Percentiles rank a stretch among this genome's conserved stretches.
phyloP scores from a whole-genome alignment of 2,888 invertebrate genomes.

The Plemyria rubiginata region DNA sequence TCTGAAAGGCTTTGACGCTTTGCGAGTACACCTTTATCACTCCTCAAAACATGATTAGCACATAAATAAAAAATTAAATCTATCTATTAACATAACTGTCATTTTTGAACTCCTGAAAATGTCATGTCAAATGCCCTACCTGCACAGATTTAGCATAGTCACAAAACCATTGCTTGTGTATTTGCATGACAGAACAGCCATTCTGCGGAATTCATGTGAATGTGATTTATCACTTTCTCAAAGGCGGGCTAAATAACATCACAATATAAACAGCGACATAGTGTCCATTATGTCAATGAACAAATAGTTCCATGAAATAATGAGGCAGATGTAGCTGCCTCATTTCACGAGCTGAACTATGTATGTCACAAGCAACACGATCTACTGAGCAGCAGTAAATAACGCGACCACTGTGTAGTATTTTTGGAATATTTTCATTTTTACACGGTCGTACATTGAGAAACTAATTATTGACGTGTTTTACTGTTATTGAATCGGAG shows the following conservation, averaged over 20 bases:
- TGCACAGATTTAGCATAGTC: slow-evolving; percentile 25
- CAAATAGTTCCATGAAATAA: slow-evolving; percentile 65
- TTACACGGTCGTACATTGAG: slow-evolving; percentile 32
- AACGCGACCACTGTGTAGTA: slow-evolving; percentile 41
- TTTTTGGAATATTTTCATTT: slow-evolving; percentile 43
- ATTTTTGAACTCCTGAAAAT: slow-evolving; percentile 23
- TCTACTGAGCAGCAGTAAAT: slow-evolving; percentile 46
- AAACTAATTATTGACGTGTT: slow-evolving; percentile 39
- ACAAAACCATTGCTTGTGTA: slow-evolving; percentile 33
- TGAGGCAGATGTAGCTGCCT: slow-evolving; percentile 55
- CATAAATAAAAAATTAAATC: neutral
- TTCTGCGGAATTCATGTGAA: slow-evolving; percentile 59
- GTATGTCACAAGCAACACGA: slow-evolving; percentile 47
- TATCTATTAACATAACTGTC: slow-evolving; percentile 1
- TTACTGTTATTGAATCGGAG: slow-evolving; percentile 37
- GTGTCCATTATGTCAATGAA: slow-evolving; percentile 66
- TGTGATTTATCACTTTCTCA: slow-evolving; percentile 66
- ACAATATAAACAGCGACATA: slow-evolving; percentile 59
- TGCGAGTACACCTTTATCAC: too few species aligned
- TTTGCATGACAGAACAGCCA: slow-evolving; percentile 48
- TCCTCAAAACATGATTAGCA: too few species aligned
- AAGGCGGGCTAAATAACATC: slow-evolving; percentile 63
- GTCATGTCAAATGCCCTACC: slow-evolving; percentile 25
- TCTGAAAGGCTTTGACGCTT: too few species aligned
- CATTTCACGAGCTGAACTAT: slow-evolving; percentile 52